Percentiles rank a stretch among this genome's conserved stretches.
Conservation (phyloP, 2,797 vertebrate species). For the Premnoplex brunnescens region DNA sequence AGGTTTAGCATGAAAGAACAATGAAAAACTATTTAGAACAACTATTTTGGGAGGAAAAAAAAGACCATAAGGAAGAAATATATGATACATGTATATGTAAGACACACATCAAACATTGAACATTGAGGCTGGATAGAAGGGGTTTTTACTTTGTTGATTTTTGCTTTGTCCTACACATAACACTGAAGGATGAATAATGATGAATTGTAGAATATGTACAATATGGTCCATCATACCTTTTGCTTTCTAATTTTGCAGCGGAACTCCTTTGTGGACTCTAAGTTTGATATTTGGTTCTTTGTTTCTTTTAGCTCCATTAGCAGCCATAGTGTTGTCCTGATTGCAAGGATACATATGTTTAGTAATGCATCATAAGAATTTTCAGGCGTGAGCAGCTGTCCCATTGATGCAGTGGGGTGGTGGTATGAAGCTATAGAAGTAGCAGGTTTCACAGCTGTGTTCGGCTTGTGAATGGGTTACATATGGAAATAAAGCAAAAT, state of each 20-base stretch:
- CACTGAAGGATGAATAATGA: background rate
- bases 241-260: background rate
- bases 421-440: background rate
- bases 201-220: background rate
- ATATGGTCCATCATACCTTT: background rate
- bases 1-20: background rate
- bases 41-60: background rate
- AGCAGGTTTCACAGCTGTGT: background rate
- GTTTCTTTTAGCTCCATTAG: background rate
- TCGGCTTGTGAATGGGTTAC: background rate
- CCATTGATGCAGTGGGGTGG: background rate
- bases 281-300: background rate
- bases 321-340: background rate
- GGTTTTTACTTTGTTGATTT: background rate
- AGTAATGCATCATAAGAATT: background rate
- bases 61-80: background rate
- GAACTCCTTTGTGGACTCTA: background rate
- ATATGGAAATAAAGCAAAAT: background rate
- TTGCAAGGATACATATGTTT: background rate
- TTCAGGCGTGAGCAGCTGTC: background rate
- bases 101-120: background rate
- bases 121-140: background rate
- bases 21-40: background rate
- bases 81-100: background rate
- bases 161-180: background rate